Evolutionary conservation across 1,140 invertebrate genomes (phyloP), one percentile per base, ranked within the genome.

Genomic region (Lanistes nyassanus): DNA sequence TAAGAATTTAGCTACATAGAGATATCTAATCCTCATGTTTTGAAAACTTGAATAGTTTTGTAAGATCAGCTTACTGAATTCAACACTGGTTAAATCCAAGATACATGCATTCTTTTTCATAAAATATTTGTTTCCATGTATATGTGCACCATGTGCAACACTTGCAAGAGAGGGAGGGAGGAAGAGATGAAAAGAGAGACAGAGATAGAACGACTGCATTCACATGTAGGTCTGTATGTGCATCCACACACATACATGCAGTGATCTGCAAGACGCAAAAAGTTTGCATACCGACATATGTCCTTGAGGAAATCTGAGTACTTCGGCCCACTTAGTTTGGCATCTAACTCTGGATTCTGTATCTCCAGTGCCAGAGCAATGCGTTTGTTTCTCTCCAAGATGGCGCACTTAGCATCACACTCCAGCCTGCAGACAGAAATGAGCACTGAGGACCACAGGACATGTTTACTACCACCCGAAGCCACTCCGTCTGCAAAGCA

Each of bases 391-490:
- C 97, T 92, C 82, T 97, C 96, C 39, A 95, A 90, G 62, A 94
- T 86, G 68, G 93, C 93, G 88, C 97, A 99, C 79, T 97, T 95
- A 60, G 97, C 95, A 87, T 96, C 95, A 89, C 97, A 99, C 77
- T 98, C 95, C 80, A 99, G 74, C 19, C 94, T 94, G 81, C 23
- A 67, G 37, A 47, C 2, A 47, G 42, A 47, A 47, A 47, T 16
- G 19, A 16, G 19, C 42, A 47, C 19, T n/a, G n/a, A n/a, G n/a
- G n/a, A n/a, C n/a, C n/a, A n/a, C n/a, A n/a, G n/a, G n/a, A n/a
- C n/a, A n/a, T n/a, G n/a, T n/a, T n/a, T n/a, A n/a, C n/a, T n/a
- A n/a, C n/a, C n/a, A n/a, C n/a, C n/a, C n/a, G n/a, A n/a, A n/a
- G n/a, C n/a, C n/a, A n/a, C n/a, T n/a, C n/a, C n/a, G n/a, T n/a